A percentile compares a stretch with the other conserved stretches of the same genome.
These are phyloP conservation scores for Sarcophaga variegata DNA, from an alignment of 2,888 invertebrate species.

Conservation along the genomic window DNA sequence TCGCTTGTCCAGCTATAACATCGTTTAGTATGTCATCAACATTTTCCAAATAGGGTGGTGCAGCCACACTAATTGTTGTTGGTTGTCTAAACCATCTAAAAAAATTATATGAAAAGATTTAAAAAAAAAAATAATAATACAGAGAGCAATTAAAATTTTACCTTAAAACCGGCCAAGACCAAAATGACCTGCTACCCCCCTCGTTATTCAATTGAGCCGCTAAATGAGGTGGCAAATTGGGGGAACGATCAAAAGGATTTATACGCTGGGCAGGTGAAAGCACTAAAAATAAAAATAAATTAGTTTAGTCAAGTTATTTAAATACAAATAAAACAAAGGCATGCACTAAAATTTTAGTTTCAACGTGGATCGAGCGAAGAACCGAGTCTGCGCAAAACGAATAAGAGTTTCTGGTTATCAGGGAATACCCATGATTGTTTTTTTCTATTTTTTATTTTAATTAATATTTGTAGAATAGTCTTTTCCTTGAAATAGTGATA, in stretches of 20 bases:
- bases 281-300: conserved; percentile 69
- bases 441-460: no score
- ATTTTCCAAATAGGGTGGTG: conserved; percentile 76
- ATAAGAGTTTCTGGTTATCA: no score
- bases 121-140: background rate
- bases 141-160: conserved; percentile 58
- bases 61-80: conserved; percentile 76
- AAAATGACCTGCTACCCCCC: conserved; percentile 71
- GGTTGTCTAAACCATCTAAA: conserved; percentile 72
- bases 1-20: conserved; percentile 47
- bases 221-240: conserved; percentile 77
- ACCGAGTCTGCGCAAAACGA: no score
- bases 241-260: conserved; percentile 81
- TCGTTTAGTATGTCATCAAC: conserved; percentile 60
- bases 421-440: no score
- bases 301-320: background rate
- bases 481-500: no score
- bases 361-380: no score
- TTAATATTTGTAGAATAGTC: no score
- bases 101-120: background rate
- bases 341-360: no score
- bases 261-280: conserved; percentile 75
- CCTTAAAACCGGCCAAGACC: conserved; percentile 77
- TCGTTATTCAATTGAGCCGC: conserved; percentile 73
- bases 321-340: background rate